Base-by-base conservation (phyloP, 2,113 vertebrate genomes). In the Guaruba guarouba region DNA sequence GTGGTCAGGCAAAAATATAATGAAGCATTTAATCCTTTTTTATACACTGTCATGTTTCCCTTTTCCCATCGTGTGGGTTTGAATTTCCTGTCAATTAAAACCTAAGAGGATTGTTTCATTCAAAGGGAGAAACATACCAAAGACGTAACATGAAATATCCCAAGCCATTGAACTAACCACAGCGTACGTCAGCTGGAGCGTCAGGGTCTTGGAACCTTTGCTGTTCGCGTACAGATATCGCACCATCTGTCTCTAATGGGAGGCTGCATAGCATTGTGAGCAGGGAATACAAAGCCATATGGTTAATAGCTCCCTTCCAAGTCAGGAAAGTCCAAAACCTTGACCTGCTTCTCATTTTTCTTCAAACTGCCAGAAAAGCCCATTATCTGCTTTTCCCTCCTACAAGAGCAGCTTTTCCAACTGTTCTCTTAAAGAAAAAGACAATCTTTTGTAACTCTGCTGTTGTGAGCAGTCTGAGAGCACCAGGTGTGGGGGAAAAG, bases 231-330 rank as follows among this genome's bases (percentile, higher is more conserved):
- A 54, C 92, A 93, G 92, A 75, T 88, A 71, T 7, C 1, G 1
- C 73, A 68, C 93, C 95, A 96, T 93, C 95, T 95, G 94, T 61
- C 92, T 31, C 85, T 92, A 51, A 95, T 29, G 95, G 92, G 86
- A 83, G 46, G 10, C 59, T 70, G 88, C 73, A 62, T 79, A 39
- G 91, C 68, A 5, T 2, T 55, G 63, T 2, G 5, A 5, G 0
- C 3, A 78, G 90, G 90, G 90, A 96, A 93, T 19, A 90, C 90
- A 95, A 68, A 95, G 90, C 95, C 95, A 95, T 97, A 94, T 95
- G 95, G 39, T 76, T 71, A 64, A 82, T 91, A 94, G 94, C 91
- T 82, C 77, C 23, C 3, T 19, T 82, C 90, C 93, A 94, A 94
- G 61, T 17, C 68, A 83, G 61, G 52, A 64, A 93, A 94, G 69